These are phyloP conservation scores for Axis porcinus DNA, from an alignment of 2,113 vertebrate species.

Conservation along the genomic window DNA sequence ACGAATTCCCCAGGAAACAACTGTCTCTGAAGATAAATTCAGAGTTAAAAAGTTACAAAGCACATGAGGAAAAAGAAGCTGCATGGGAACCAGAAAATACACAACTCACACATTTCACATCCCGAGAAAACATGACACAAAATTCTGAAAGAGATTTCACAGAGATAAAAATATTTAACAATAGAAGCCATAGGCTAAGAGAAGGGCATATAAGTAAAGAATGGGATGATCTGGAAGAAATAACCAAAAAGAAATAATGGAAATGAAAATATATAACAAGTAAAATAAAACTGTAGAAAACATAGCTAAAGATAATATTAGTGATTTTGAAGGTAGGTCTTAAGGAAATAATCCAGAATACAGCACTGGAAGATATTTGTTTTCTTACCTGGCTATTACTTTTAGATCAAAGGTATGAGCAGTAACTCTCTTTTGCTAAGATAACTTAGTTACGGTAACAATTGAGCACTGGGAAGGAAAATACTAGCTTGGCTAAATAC, in stretches of 20 bases:
- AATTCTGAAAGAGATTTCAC: neutral
- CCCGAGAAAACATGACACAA: neutral
- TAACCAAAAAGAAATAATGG: neutral
- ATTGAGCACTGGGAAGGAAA: neutral
- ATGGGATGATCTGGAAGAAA: neutral
- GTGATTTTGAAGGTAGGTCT: neutral
- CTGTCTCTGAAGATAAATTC: neutral
- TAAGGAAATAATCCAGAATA: neutral
- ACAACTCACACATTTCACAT: neutral
- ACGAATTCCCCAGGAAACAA: neutral
- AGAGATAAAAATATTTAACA: neutral
- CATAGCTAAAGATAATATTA: neutral
- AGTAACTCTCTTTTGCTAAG: neutral
- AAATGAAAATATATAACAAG: neutral
- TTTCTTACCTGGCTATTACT: constrained; percentile 1
- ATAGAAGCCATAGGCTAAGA: neutral
- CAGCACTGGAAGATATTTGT: neutral
- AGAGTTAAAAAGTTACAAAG: neutral
- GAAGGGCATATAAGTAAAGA: neutral
- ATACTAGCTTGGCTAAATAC: neutral
- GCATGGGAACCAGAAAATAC: neutral
- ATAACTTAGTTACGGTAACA: neutral
- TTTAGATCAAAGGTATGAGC: neutral
- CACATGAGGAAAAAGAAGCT: neutral
- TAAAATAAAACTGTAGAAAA: constrained; percentile 19